These are phyloP conservation scores for Pyrocoelia pectoralis DNA, from an alignment of 2,888 invertebrate species.

Conservation along the genomic window DNA sequence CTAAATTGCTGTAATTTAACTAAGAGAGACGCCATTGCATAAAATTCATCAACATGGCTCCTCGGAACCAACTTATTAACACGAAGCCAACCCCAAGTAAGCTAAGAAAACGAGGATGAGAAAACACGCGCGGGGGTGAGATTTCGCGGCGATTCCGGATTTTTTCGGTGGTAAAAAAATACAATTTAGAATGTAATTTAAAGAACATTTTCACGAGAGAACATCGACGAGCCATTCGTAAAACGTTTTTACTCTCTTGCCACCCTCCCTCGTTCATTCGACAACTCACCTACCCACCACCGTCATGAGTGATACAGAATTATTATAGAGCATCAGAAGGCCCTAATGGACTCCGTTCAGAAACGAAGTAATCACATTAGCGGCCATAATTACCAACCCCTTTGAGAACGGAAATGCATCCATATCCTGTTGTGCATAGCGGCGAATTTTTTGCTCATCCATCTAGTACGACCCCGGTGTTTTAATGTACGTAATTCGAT, in stretches of 20 bases:
- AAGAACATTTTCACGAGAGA: constrained; percentile 16
- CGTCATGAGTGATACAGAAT: constrained; percentile 57
- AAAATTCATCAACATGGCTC: constrained; percentile 50
- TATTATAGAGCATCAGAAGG: constrained; percentile 57
- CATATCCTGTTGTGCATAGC: constrained; percentile 67
- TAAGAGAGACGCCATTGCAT: constrained; percentile 50
- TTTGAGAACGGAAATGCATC: constrained; percentile 74
- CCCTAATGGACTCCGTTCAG: constrained; percentile 61
- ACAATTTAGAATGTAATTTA: constrained; percentile 19
- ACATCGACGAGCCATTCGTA: constrained; percentile 27
- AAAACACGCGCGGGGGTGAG: constrained; percentile 28
- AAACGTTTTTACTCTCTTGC: constrained; percentile 23
- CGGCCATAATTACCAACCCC: constrained; percentile 70
- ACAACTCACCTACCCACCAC: constrained; percentile 15
- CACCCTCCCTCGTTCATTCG: not conserved
- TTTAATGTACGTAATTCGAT: constrained; percentile 60
- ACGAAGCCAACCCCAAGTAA: constrained; percentile 39
- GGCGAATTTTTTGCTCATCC: constrained; percentile 44
- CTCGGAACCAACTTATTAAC: constrained; percentile 44
- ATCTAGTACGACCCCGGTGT: constrained; percentile 51
- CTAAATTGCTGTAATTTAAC: constrained; percentile 50
- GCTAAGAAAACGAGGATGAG: constrained; percentile 30
- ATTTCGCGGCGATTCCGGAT: constrained; percentile 22
- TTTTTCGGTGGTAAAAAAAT: constrained; percentile 19
- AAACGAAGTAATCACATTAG: constrained; percentile 70